A percentile compares a stretch with the other conserved stretches of the same genome.
phyloP scores from a whole-genome alignment of 2,113 vertebrate species.

The Peromyscus leucopus region DNA sequence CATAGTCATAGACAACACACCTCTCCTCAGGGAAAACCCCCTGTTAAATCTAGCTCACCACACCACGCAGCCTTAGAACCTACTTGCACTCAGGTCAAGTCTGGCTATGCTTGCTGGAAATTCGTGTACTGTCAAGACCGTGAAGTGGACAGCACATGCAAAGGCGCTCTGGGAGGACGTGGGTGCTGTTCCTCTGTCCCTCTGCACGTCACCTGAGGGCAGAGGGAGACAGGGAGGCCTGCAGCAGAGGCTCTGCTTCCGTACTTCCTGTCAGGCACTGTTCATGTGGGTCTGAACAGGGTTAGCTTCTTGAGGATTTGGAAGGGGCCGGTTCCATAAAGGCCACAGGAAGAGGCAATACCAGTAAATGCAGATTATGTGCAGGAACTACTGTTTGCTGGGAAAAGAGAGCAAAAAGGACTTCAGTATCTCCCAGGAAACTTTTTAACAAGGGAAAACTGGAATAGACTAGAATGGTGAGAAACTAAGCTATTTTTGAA shows the following conservation, averaged over 20 bases:
- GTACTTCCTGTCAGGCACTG: neutral
- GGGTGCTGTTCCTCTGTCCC: neutral
- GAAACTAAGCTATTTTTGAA: neutral
- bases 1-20: too few species aligned
- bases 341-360: neutral
- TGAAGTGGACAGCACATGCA: neutral
- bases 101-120: neutral
- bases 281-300: neutral
- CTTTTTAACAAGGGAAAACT: neutral
- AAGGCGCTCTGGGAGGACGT: neutral
- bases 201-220: neutral
- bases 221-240: neutral
- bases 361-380: neutral
- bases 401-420: neutral
- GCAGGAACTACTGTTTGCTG: neutral
- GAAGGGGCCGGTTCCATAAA: neutral
- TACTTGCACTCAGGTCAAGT: neutral
- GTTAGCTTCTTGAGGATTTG: neutral
- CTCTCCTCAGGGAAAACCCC: neutral
- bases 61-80: neutral
- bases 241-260: neutral
- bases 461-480: neutral
- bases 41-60: neutral
- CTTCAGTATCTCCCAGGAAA: neutral
- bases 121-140: too few species aligned